These are phyloP conservation scores for Euglossa dilemma DNA, from an alignment of 1,140 invertebrate species.

Conservation along the genomic window DNA sequence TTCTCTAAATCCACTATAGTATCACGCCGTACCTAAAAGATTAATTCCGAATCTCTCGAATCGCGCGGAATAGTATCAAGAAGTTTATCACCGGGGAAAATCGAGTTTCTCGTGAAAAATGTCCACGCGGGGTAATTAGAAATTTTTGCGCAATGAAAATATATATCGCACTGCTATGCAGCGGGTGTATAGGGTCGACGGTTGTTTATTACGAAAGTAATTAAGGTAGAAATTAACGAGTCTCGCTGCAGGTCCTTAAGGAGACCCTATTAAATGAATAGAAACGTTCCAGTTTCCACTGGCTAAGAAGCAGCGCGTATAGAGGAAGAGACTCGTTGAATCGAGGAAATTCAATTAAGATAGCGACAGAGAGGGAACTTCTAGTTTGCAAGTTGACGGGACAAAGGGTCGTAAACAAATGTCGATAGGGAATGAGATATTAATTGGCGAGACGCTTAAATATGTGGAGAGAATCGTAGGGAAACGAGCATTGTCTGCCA, in stretches of 20 bases:
- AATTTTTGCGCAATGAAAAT: too few species aligned
- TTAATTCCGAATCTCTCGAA: too few species aligned
- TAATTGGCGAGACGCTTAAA: slow-evolving; percentile 1
- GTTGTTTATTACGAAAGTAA: not conserved
- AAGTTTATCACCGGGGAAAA: too few species aligned
- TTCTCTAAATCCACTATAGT: too few species aligned
- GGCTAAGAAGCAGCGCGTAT: not conserved
- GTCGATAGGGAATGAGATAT: not conserved
- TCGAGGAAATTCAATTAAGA: slow-evolving; percentile 37
- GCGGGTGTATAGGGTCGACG: too few species aligned
- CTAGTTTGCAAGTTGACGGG: not conserved
- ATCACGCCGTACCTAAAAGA: too few species aligned
- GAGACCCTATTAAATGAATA: not conserved
- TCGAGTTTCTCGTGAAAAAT: too few species aligned
- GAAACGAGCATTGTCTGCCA: not conserved
- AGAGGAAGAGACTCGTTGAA: not conserved
- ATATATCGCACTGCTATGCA: too few species aligned
- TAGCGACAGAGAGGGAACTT: not conserved
- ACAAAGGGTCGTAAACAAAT: slow-evolving; percentile 18
- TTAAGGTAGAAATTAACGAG: not conserved
- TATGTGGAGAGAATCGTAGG: not conserved
- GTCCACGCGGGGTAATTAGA: too few species aligned
- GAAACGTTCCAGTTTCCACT: not conserved
- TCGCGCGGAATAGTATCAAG: too few species aligned
- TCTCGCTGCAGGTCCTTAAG: not conserved